Base-by-base conservation (phyloP, 1,140 invertebrate genomes). In the Pissodes strobi region DNA sequence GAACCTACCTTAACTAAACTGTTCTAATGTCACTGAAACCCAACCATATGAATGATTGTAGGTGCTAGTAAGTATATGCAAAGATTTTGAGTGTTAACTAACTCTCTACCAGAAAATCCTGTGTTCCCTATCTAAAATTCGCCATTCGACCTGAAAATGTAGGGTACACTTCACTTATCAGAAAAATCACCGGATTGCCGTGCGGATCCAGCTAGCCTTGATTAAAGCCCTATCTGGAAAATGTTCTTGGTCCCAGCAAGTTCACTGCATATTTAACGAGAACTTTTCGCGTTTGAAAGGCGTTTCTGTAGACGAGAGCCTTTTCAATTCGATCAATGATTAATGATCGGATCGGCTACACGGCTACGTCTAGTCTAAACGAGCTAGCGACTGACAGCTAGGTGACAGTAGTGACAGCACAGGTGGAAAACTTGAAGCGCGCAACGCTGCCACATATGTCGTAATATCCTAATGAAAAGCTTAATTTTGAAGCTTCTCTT, bases 291-390 rank as follows among this genome's bases (percentile, higher is more conserved):
- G 37, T 38, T 12, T 57, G 8, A 49, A 59, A 61, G 58, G 58
- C 58, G 58, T 61, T 59, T 37, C 57, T 59, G 41, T 10, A 59
- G 18, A 59, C 43, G 15, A 45, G 17, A n/a, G n/a, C n/a, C n/a
- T n/a, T n/a, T n/a, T n/a, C 15, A 8, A 5, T 15, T 49, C 48
- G 37, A 72, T 74, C 72, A 71, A 74, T 72, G 72, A 74, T 72
- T 72, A 72, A 74, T 72, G 64, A 72, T 71, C 70, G 64, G 64
- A 43, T 13, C 37, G 19, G 25, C 13, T 19, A 15, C 23, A 25
- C 38, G 22, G 8, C 39, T 10, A 48, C 18, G n/a, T n/a, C n/a
- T n/a, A n/a, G n/a, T n/a, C n/a, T n/a, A n/a, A n/a, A n/a, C n/a
- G n/a, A 43, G 37, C 48, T 55, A 51, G 55, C 48, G 51, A 48